Evolutionary conservation across 2,888 invertebrate genomes (phyloP).

Genomic region (Brachyptera putata): DNA sequence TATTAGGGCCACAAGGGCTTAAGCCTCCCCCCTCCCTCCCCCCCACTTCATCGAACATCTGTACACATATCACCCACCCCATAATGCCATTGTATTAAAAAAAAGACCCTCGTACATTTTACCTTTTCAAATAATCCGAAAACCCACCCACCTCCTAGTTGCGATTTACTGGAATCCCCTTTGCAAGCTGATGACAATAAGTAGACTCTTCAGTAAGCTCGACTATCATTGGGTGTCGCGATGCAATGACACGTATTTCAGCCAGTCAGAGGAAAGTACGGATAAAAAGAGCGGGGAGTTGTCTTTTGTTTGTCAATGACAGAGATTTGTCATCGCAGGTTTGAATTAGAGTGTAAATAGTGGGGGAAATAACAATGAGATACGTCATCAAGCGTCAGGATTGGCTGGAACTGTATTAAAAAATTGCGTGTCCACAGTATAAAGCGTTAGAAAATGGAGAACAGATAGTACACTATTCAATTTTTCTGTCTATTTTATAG

Average conservation of each 20-base stretch:
- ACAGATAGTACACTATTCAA: no score
- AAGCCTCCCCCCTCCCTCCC: slow-evolving; percentile 18
- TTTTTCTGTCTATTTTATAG: no score
- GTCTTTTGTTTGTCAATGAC: not conserved
- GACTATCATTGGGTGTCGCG: slow-evolving; percentile 16
- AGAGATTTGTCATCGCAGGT: slow-evolving; percentile 12
- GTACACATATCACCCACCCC: slow-evolving; percentile 20
- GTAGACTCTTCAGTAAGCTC: not conserved
- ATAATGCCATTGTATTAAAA: slow-evolving; percentile 15
- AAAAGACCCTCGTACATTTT: slow-evolving; percentile 8
- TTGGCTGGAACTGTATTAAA: slow-evolving; percentile 1
- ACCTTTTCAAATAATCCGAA: slow-evolving; percentile 7
- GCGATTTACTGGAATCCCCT: not conserved
- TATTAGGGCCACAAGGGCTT: slow-evolving; percentile 2
- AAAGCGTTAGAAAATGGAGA: no score
- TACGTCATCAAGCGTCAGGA: not conserved
- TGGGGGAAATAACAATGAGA: not conserved
- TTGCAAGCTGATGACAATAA: not conserved
- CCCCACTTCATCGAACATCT: slow-evolving; percentile 21
- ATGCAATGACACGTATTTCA: not conserved
- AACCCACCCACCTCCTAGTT: slow-evolving; percentile 5
- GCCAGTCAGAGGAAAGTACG: slow-evolving; percentile 1
- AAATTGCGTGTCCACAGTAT: no score
- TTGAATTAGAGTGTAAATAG: not conserved
- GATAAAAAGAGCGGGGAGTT: not conserved